Conservation (phyloP, 2,888 invertebrate species). For the Dione juno region DNA sequence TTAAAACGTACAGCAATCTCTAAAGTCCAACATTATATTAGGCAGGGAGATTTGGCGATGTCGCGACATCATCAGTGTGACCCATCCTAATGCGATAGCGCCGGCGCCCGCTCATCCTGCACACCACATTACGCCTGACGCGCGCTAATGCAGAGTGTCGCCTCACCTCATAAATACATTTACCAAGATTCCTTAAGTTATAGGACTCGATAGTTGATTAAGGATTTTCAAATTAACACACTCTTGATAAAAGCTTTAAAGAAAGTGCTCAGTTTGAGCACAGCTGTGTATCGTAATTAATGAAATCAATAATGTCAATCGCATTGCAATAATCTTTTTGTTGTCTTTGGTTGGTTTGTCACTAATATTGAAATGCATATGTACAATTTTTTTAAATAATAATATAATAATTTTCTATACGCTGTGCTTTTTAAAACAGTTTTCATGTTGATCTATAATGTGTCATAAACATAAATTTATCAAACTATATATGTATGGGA, state of each 20-base stretch:
- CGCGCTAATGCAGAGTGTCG: slow-evolving; percentile 26
- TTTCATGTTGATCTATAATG: no score
- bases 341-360: background rate
- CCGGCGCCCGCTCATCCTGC: slow-evolving; percentile 35
- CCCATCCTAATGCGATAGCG: slow-evolving; percentile 29
- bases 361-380: background rate
- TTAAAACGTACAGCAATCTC: background rate
- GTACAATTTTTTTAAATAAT: background rate
- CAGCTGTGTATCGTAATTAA: background rate
- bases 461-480: no score
- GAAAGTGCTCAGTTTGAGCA: background rate
- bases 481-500: no score
- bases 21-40: background rate
- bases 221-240: slow-evolving; percentile 10
- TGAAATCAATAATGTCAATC: slow-evolving; percentile 11
- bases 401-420: background rate
- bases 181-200: slow-evolving; percentile 8
- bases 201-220: slow-evolving; percentile 20
- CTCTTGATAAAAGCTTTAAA: slow-evolving; percentile 11
- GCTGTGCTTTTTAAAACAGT: background rate
- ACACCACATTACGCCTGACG: slow-evolving; percentile 25
- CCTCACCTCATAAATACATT: slow-evolving; percentile 27
- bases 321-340: background rate
- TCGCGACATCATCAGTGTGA: background rate
- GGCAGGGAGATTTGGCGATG: background rate